Percentiles rank a stretch among this genome's conserved stretches.
These are phyloP conservation scores for Nymphalis urticae DNA, from an alignment of 2,888 invertebrate genomes.

Conservation along the genomic window DNA sequence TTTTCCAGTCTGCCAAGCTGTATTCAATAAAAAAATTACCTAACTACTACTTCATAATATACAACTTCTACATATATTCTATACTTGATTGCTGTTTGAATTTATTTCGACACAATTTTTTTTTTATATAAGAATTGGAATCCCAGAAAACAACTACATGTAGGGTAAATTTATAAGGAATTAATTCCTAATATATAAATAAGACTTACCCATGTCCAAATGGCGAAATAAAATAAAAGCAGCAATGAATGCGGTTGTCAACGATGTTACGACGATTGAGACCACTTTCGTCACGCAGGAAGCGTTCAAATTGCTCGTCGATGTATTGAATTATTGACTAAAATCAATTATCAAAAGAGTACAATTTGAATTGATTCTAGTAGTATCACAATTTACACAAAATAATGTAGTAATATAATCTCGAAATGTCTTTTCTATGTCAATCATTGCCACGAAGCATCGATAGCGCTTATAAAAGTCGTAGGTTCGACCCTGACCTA, in stretches of 20 bases:
- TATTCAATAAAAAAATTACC: no score
- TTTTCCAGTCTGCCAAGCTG: no score
- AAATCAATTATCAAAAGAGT: slow-evolving; percentile 29
- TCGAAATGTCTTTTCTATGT: neutral
- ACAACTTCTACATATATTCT: no score
- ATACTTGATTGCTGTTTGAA: neutral
- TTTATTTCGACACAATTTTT: neutral
- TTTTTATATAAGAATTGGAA: no score
- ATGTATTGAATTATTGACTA: slow-evolving; percentile 97
- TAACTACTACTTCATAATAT: no score
- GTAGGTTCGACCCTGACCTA: no score
- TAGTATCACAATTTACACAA: no score
- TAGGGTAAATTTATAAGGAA: no score
- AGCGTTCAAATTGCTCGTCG: slow-evolving; percentile 97
- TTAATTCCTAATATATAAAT: no score
- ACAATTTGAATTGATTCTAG: neutral
- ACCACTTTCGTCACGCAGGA: slow-evolving; percentile 95
- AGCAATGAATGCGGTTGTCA: slow-evolving; percentile 98
- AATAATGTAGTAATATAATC: no score
- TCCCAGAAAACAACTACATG: no score
- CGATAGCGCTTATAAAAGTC: no score
- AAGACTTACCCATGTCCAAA: slow-evolving; percentile 93
- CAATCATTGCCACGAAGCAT: neutral
- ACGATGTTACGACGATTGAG: slow-evolving; percentile 97
- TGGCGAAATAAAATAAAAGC: slow-evolving; percentile 98